Percentiles rank a stretch among this genome's conserved stretches.
These are phyloP conservation scores for Pangasianodon hypophthalmus DNA, from an alignment of 2,113 vertebrate species.

Conservation along the genomic window DNA sequence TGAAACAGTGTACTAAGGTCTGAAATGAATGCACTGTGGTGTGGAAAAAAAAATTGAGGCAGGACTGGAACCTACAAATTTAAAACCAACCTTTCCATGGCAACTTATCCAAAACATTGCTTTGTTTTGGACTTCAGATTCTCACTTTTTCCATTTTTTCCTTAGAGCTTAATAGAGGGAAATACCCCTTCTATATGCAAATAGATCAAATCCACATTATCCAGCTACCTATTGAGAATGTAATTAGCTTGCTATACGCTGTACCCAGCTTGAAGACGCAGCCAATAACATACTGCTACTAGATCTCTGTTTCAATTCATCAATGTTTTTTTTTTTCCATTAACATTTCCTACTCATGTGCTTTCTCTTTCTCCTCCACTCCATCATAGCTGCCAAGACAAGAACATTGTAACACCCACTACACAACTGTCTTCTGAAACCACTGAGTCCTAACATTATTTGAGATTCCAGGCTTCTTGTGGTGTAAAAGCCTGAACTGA, in stretches of 20 bases:
- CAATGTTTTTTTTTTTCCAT: slow-evolving; percentile 47
- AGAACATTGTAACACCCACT: slow-evolving; percentile 29
- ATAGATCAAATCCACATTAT: slow-evolving; percentile 7
- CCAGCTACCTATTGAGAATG: neutral
- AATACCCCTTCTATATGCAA: neutral
- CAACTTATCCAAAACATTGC: slow-evolving; percentile 75
- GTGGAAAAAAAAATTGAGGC: slow-evolving; percentile 46
- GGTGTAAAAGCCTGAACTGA: slow-evolving; percentile 45
- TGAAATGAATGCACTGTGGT: slow-evolving; percentile 10
- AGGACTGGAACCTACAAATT: slow-evolving; percentile 58
- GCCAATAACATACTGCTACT: neutral
- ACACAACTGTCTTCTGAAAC: slow-evolving; percentile 35
- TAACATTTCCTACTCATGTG: slow-evolving; percentile 53
- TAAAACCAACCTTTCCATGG: slow-evolving; percentile 65
- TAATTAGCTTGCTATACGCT: neutral
- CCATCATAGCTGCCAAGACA: slow-evolving; percentile 53
- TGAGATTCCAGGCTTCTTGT: slow-evolving; percentile 54
- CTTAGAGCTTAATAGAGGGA: neutral
- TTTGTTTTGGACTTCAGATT: slow-evolving; percentile 35
- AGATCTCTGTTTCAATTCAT: slow-evolving; percentile 9
- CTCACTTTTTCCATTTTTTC: slow-evolving; percentile 36
- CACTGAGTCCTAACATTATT: slow-evolving; percentile 51
- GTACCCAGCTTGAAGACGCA: neutral
- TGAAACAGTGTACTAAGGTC: neutral
- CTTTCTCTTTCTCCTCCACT: slow-evolving; percentile 29